Conservation (phyloP, 2,113 vertebrate genomes). For the Aleadryas rufinucha region DNA sequence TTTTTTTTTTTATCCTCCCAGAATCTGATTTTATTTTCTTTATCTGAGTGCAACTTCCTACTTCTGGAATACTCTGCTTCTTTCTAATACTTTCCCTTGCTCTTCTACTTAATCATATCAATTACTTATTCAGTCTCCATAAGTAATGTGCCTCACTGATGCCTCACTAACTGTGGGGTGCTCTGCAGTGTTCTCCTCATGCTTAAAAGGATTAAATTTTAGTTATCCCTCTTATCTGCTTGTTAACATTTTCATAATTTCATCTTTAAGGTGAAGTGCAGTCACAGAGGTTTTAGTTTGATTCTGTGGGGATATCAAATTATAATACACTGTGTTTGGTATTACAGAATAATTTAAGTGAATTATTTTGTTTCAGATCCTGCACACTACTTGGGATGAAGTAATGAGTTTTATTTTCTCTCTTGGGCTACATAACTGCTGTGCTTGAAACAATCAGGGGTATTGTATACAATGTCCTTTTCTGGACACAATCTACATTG, state of each 20-base stretch:
- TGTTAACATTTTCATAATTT: neutral
- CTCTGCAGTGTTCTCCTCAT: neutral
- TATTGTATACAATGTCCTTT: neutral
- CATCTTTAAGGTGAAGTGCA: neutral
- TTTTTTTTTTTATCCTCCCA: neutral
- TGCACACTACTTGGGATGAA: neutral
- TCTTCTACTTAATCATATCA: neutral
- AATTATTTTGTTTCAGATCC: neutral
- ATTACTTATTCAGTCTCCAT: neutral
- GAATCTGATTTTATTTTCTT: neutral
- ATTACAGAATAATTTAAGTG: neutral
- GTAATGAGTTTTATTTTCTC: neutral
- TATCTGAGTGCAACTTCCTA: neutral
- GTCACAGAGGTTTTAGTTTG: neutral
- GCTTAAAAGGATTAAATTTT: neutral
- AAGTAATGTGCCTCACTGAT: neutral
- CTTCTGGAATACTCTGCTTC: neutral
- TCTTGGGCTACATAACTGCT: neutral
- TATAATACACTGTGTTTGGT: neutral
- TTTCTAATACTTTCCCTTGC: neutral
- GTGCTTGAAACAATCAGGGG: neutral
- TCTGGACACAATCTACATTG: neutral
- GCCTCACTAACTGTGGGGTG: neutral
- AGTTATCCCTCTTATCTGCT: neutral
- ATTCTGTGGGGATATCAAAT: neutral